phyloP scores from a whole-genome alignment of 2,888 invertebrate genomes.

The Leptothorax acervorum region DNA sequence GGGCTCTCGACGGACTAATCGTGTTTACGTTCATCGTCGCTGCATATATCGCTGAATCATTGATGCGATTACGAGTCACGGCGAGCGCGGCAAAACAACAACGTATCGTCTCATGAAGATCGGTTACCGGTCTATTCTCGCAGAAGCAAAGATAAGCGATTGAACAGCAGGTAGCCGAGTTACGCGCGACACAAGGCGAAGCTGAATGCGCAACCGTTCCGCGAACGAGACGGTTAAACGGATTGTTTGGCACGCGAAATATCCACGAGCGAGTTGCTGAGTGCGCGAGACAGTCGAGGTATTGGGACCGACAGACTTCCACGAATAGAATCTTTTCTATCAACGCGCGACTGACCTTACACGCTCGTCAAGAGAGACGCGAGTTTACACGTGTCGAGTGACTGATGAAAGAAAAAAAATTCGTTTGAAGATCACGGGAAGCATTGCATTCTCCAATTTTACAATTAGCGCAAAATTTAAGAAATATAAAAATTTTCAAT shows the following conservation, averaged over 20 bases:
- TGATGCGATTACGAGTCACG: conserved; percentile 49
- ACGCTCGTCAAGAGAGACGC: conserved; percentile 7
- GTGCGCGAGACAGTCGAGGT: conserved; percentile 29
- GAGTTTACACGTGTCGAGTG: not conserved
- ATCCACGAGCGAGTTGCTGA: conserved; percentile 53
- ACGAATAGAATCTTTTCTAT: conserved; percentile 61
- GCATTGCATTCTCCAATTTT: not conserved
- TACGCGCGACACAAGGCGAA: conserved; percentile 37
- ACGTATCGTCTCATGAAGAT: conserved; percentile 49
- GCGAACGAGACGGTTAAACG: conserved; percentile 46
- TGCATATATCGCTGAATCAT: conserved; percentile 54
- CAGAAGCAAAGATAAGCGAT: conserved; percentile 33
- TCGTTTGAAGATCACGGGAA: not conserved
- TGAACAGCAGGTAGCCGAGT: conserved; percentile 58
- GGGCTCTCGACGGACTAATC: conserved; percentile 42
- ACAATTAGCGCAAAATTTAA: not conserved
- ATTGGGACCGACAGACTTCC: conserved; percentile 35
- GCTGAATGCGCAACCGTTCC: conserved; percentile 33
- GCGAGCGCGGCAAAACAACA: conserved; percentile 40
- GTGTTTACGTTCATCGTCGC: conserved; percentile 48
- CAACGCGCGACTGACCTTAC: not conserved
- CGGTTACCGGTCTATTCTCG: conserved; percentile 39
- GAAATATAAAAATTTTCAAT: not conserved
- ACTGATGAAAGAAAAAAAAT: not conserved
- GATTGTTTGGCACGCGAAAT: conserved; percentile 56